Evolutionary conservation across 1,140 invertebrate species (phyloP).

Genomic region (Drosophila sturtevanti): DNA sequence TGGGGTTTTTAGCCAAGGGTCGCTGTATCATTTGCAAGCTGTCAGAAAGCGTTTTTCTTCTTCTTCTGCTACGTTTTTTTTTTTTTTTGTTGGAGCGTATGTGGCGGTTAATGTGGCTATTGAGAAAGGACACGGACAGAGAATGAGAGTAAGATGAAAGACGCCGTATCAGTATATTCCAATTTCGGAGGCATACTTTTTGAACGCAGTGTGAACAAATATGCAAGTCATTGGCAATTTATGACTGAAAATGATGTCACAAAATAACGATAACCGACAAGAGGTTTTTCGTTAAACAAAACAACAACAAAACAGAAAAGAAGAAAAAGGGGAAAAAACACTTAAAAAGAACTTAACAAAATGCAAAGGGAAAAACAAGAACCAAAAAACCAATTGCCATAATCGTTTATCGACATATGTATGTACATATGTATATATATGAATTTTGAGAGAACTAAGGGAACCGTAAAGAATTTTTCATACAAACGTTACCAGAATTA

Average conservation of each 20-base stretch:
- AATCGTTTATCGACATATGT: neutral
- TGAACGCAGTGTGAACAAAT: conserved; percentile 26
- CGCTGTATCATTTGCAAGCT: conserved; percentile 71
- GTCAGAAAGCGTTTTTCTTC: conserved; percentile 40
- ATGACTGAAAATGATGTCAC: conserved; percentile 75
- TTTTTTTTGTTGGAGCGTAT: conserved; percentile 40
- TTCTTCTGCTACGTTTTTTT: neutral
- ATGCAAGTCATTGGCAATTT: conserved; percentile 69
- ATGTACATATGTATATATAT: too few relatives aligned
- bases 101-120: conserved; percentile 69
- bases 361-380: neutral
- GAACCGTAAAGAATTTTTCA: too few relatives aligned
- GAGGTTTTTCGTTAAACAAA: neutral
- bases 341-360: neutral
- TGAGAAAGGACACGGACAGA: conserved; percentile 32
- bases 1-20: conserved; percentile 24
- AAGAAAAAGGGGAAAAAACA: neutral
- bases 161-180: conserved; percentile 28
- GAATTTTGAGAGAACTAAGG: too few relatives aligned
- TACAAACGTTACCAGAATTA: too few relatives aligned
- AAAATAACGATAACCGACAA: conserved; percentile 40
- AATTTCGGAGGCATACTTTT: conserved; percentile 23
- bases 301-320: too few relatives aligned
- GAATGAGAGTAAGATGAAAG: neutral
- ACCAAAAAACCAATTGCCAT: neutral